phyloP scores from a whole-genome alignment of 2,888 invertebrate species.

The Bursaphelenchus okinawaensis region DNA sequence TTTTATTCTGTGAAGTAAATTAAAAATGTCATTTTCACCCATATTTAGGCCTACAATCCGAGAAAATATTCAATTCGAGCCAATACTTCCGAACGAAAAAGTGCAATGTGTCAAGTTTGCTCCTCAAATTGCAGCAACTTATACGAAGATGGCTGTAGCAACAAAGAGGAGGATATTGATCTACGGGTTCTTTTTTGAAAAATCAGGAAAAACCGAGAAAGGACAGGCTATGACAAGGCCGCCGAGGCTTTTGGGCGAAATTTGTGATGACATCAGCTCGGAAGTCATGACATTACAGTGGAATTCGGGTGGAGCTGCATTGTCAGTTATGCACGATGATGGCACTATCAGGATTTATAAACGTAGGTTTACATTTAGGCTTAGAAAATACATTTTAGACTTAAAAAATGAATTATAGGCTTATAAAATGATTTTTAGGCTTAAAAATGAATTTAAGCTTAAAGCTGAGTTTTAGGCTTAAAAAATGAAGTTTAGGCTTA shows the following conservation, averaged over 20 bases:
- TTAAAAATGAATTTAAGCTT: too few relatives aligned
- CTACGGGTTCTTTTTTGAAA: constrained; percentile 1
- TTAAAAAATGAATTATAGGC: too few relatives aligned
- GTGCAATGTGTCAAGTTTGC: constrained; percentile 4
- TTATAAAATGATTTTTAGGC: too few relatives aligned
- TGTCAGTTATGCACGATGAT: constrained; percentile 4
- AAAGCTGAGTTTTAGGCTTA: too few relatives aligned
- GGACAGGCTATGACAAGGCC: background rate
- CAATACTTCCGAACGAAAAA: background rate
- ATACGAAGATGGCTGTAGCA: constrained; percentile 2
- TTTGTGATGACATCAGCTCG: background rate
- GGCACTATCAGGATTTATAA: constrained; percentile 5
- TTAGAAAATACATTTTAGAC: too few relatives aligned
- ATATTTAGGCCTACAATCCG: background rate
- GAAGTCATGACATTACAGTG: background rate
- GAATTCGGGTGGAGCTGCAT: background rate
- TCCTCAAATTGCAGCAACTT: background rate
- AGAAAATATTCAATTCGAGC: background rate
- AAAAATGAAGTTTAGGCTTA: background rate
- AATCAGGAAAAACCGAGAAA: background rate
- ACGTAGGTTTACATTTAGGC: background rate
- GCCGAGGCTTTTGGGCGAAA: constrained; percentile 6
- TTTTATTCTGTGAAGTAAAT: background rate
- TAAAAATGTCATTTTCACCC: too few relatives aligned
- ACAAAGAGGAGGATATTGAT: background rate